phyloP scores from a whole-genome alignment of 2,888 invertebrate species.

The Poecilus cupreus region DNA sequence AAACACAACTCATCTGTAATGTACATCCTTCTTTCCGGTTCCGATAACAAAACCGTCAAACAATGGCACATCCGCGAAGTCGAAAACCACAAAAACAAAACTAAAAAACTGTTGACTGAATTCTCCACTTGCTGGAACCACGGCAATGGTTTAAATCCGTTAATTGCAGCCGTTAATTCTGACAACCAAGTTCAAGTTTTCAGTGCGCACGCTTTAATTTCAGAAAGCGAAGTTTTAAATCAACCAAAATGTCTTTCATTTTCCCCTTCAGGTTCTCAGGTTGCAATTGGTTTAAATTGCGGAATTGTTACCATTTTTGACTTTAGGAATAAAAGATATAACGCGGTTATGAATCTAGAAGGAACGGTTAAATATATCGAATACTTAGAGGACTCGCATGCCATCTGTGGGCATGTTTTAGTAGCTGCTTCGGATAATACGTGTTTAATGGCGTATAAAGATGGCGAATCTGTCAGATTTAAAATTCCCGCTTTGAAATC shows the following conservation, averaged over 20 bases:
- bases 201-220: conserved; percentile 65
- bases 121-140: conserved; percentile 66
- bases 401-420: conserved; percentile 46
- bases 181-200: conserved; percentile 67
- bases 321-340: conserved; percentile 64
- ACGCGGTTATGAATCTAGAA: conserved; percentile 63
- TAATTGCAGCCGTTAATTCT: conserved; percentile 63
- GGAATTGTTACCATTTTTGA: conserved; percentile 67
- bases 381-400: conserved; percentile 46
- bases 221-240: conserved; percentile 64
- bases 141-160: conserved; percentile 42
- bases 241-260: conserved; percentile 66
- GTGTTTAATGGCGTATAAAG: conserved; percentile 60
- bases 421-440: conserved; percentile 61
- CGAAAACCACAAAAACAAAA: conserved; percentile 61
- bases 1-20: conserved; percentile 65
- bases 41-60: conserved; percentile 68
- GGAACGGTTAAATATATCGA: conserved; percentile 59
- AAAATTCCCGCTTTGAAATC: conserved; percentile 42
- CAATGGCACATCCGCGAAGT: conserved; percentile 67
- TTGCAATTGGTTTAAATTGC: conserved; percentile 67
- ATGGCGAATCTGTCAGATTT: conserved; percentile 52
- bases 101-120: conserved; percentile 62
- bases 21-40: conserved; percentile 67
- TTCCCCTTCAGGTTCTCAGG: conserved; percentile 66